Conservation (phyloP, 53 echinoderm and acorn worm genomes). For the Paracentrotus lividus region DNA sequence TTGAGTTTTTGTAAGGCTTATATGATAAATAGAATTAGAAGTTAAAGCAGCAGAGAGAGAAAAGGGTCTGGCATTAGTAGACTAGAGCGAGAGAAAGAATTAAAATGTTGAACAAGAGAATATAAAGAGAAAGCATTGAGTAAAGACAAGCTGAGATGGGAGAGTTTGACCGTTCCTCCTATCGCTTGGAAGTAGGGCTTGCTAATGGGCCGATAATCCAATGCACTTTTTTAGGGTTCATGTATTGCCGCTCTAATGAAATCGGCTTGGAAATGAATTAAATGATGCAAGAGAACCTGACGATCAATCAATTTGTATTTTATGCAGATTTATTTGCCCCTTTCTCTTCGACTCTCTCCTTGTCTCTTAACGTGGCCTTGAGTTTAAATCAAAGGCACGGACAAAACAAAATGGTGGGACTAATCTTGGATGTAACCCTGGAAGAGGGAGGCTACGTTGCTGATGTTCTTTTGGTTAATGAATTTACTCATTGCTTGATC, state of each 20-base stretch:
- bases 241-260: constrained; percentile 63
- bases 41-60: background rate
- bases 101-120: constrained; percentile 20
- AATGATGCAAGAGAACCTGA: constrained; percentile 71
- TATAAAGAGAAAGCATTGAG: constrained; percentile 38
- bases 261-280: constrained; percentile 70
- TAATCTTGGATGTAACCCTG: constrained; percentile 50
- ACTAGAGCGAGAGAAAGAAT: background rate
- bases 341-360: background rate
- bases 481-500: constrained; percentile 40
- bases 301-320: constrained; percentile 68
- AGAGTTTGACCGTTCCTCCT: constrained; percentile 40
- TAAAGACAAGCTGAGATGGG: constrained; percentile 51
- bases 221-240: constrained; percentile 67
- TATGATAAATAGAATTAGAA: background rate
- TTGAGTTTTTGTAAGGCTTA: too few species aligned
- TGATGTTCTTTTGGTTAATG: constrained; percentile 43
- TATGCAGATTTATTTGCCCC: constrained; percentile 63
- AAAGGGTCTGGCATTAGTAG: background rate
- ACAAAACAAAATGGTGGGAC: constrained; percentile 41
- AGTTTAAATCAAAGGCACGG: constrained; percentile 39
- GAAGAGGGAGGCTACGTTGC: background rate
- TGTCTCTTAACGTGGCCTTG: constrained; percentile 12
- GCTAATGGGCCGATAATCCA: constrained; percentile 65
- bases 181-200: constrained; percentile 63